These are phyloP conservation scores for Gallinago stenura DNA, from an alignment of 2,797 vertebrate genomes.

Conservation along the genomic window DNA sequence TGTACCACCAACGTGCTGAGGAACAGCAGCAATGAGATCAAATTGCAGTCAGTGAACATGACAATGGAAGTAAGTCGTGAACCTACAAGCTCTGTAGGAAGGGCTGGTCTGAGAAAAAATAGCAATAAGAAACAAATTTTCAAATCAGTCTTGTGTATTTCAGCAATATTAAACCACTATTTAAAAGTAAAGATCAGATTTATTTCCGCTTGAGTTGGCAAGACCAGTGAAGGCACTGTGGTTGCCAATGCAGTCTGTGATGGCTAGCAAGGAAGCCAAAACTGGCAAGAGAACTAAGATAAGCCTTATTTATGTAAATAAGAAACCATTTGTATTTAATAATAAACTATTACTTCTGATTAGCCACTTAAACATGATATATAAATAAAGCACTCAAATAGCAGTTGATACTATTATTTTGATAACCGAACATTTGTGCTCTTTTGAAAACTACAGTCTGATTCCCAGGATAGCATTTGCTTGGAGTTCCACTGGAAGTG, in stretches of 20 bases:
- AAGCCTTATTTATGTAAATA: conserved; percentile 63
- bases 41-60: conserved; percentile 40
- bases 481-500: background rate
- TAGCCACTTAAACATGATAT: conserved; percentile 33
- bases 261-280: conserved; percentile 39
- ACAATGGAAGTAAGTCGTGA: conserved; percentile 54
- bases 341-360: conserved; percentile 58
- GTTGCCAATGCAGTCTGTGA: conserved; percentile 50
- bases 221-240: background rate
- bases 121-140: conserved; percentile 36
- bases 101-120: conserved; percentile 58
- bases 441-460: conserved; percentile 6
- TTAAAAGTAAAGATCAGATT: conserved; percentile 72
- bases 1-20: background rate
- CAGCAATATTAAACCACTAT: conserved; percentile 49
- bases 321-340: conserved; percentile 54
- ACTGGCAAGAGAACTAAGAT: conserved; percentile 35
- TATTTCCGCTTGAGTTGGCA: conserved; percentile 52
- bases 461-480: conserved; percentile 11
- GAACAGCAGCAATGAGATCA: conserved; percentile 50
- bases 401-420: conserved; percentile 43
- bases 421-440: conserved; percentile 53
- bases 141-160: conserved; percentile 45
- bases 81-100: conserved; percentile 25
- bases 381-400: conserved; percentile 45